These are phyloP conservation scores for Philotrypesis tridentata DNA, from an alignment of 1,140 invertebrate genomes.

Conservation along the genomic window DNA sequence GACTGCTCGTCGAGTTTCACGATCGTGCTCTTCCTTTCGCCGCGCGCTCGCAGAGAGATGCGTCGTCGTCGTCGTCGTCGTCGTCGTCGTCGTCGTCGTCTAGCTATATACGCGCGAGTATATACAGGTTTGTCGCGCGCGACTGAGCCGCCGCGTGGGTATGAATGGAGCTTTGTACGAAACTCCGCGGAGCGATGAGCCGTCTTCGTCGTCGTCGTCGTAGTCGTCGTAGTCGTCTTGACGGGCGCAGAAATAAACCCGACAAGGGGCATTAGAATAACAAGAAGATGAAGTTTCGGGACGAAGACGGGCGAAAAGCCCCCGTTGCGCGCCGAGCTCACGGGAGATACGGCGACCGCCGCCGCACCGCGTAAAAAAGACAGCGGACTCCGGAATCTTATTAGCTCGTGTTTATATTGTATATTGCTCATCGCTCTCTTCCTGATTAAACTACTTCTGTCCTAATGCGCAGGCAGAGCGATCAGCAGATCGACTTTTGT, in stretches of 20 bases:
- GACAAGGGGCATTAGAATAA: conserved; percentile 33
- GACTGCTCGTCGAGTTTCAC: background rate
- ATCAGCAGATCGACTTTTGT: no score
- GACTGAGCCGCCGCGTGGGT: conserved; percentile 28
- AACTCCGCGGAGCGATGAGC: conserved; percentile 41
- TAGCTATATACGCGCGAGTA: no score
- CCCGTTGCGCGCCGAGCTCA: background rate
- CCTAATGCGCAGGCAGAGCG: no score
- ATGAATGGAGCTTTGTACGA: conserved; percentile 60
- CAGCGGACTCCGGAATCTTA: background rate
- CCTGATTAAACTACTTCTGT: no score
- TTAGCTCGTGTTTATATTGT: background rate
- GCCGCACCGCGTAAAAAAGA: no score
- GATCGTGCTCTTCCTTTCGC: background rate
- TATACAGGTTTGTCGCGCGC: conserved; percentile 11
- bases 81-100: no score
- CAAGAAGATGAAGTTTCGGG: conserved; percentile 39
- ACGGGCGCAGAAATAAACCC: conserved; percentile 58
- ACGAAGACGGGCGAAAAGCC: conserved; percentile 31
- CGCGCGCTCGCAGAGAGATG: background rate
- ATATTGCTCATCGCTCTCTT: background rate
- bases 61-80: no score
- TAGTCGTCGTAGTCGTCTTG: conserved; percentile 25
- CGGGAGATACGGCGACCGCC: no score
- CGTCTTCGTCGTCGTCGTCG: conserved; percentile 38